These are phyloP conservation scores for Sminthurinus aureus DNA, from an alignment of 2,888 invertebrate genomes.

Conservation along the genomic window DNA sequence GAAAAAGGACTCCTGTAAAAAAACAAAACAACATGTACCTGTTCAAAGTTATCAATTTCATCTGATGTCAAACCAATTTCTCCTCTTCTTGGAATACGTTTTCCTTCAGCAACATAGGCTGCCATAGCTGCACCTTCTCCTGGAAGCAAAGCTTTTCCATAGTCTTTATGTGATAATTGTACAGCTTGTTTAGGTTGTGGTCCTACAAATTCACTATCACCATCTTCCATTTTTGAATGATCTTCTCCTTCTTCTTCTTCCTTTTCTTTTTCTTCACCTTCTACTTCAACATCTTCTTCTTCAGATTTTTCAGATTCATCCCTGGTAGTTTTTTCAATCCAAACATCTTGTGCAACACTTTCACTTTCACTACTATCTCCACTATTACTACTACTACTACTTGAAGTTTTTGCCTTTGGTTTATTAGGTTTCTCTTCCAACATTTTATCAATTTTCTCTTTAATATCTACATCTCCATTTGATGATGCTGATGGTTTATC, in stretches of 20 bases:
- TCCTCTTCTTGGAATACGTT: conserved; percentile 96
- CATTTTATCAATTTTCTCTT: conserved; percentile 51
- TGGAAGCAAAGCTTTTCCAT: conserved; percentile 91
- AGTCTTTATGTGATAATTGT: conserved; percentile 79
- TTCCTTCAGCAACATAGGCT: conserved; percentile 97
- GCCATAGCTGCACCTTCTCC: conserved; percentile 99
- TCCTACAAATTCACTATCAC: conserved; percentile 68
- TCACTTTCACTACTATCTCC: conserved; percentile 6
- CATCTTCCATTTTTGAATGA: conserved; percentile 27
- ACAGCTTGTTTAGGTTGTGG: conserved; percentile 76
- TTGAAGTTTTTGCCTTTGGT: not conserved
- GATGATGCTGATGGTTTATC: conserved; percentile 37
- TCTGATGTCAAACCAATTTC: conserved; percentile 97
- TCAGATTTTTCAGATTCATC: conserved; percentile 69
- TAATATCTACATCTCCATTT: conserved; percentile 41
- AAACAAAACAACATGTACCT: conserved; percentile 80
- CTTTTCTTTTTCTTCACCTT: not conserved
- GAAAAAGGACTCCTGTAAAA: too few relatives aligned
- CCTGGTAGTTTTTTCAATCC: conserved; percentile 55
- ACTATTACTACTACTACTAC: conserved; percentile 38
- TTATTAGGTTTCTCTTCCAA: conserved; percentile 33
- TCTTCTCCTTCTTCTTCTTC: conserved; percentile 25
- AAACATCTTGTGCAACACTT: conserved; percentile 47
- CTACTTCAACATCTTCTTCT: conserved; percentile 70
- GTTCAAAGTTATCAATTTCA: conserved; percentile 91